phyloP scores from a whole-genome alignment of 1,140 invertebrate species.

The Drosophila miranda region DNA sequence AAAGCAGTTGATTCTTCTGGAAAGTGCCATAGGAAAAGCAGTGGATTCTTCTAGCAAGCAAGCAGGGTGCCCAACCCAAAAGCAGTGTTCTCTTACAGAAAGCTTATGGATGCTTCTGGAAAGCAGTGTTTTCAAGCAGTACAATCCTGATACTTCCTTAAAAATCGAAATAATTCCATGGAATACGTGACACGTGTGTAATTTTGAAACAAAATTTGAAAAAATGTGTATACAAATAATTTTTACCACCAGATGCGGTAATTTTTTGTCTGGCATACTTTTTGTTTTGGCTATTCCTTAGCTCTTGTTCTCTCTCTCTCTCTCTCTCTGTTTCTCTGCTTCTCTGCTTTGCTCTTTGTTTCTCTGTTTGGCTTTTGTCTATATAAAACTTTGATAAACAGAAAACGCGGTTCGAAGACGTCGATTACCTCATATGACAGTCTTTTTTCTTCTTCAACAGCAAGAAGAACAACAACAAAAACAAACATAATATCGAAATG shows the following conservation, averaged over 20 bases:
- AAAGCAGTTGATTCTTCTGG: too few species aligned
- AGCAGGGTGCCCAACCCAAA: too few species aligned
- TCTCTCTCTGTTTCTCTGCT: conserved; percentile 24
- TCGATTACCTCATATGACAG: conserved; percentile 42
- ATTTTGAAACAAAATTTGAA: too few species aligned
- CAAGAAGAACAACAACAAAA: not conserved
- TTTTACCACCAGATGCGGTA: conserved; percentile 55
- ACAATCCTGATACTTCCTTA: too few species aligned
- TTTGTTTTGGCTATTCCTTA: conserved; percentile 36
- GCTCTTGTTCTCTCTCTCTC: conserved; percentile 25
- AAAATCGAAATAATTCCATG: too few species aligned
- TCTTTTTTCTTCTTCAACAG: not conserved
- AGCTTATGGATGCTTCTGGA: too few species aligned
- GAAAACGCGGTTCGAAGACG: conserved; percentile 16
- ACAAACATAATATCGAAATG: not conserved
- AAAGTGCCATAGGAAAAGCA: too few species aligned
- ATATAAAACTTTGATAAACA: conserved; percentile 26
- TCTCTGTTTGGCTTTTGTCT: conserved; percentile 27
- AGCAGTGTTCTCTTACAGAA: too few species aligned
- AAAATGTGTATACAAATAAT: conserved; percentile 8
- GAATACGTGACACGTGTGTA: too few species aligned
- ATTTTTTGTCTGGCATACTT: conserved; percentile 36
- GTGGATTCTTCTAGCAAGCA: too few species aligned
- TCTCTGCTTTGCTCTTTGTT: not conserved
- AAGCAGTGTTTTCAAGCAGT: too few species aligned